phyloP scores from a whole-genome alignment of 2,797 vertebrate species.

The Bufotes viridis region DNA sequence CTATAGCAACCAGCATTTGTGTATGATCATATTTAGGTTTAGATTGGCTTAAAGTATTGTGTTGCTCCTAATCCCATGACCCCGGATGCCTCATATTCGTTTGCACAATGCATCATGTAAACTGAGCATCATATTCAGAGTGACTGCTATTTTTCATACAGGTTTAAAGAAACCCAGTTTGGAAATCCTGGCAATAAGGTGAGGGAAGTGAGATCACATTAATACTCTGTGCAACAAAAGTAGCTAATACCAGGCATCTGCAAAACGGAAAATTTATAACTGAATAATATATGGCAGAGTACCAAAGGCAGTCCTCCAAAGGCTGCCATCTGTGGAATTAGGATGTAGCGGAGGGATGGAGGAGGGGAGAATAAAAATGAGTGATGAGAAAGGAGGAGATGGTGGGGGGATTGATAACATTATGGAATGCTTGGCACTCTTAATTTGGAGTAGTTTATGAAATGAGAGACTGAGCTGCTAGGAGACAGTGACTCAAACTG shows the following conservation, averaged over 20 bases:
- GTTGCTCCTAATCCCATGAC: neutral
- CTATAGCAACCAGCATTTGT: neutral
- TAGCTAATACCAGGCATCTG: conserved; percentile 73
- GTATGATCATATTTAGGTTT: neutral
- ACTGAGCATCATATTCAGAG: neutral
- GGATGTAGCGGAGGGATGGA: conserved; percentile 71
- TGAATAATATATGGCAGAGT: conserved; percentile 73
- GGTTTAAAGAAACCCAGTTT: neutral
- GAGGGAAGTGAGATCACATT: conserved; percentile 67
- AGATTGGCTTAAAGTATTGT: conserved; percentile 10
- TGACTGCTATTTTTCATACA: conserved; percentile 1
- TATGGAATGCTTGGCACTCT: conserved; percentile 70
- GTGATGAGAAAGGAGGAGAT: conserved; percentile 47
- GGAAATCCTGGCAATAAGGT: conserved; percentile 27
- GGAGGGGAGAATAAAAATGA: conserved; percentile 59
- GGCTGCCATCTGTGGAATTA: conserved; percentile 75
- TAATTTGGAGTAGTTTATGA: conserved; percentile 60
- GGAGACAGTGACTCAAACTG: conserved; percentile 64
- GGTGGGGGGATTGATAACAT: conserved; percentile 66
- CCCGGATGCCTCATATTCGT: neutral
- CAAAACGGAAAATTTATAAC: conserved; percentile 72
- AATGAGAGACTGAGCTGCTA: conserved; percentile 61
- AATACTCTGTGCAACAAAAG: conserved; percentile 71
- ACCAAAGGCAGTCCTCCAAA: conserved; percentile 76
- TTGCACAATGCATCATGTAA: neutral